phyloP scores from a whole-genome alignment of 2,113 vertebrate species.

The Neolamprologus hecqui region DNA sequence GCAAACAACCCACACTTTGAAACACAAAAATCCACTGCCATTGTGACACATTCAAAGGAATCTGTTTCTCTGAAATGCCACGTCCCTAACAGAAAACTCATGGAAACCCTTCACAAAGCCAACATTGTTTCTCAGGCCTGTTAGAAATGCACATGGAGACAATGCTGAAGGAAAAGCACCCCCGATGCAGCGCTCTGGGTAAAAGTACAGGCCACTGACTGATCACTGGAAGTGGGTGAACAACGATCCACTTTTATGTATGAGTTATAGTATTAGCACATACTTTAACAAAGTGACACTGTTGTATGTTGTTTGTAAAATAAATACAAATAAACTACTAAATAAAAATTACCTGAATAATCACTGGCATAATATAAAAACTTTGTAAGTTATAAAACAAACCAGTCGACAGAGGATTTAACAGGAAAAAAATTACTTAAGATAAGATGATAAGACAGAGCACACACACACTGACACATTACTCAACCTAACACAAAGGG shows the following conservation, averaged over 20 bases:
- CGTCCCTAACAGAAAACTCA: conserved; percentile 46
- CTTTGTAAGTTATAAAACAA: neutral
- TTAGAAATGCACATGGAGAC: conserved; percentile 49
- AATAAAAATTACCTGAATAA: neutral
- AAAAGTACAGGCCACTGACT: conserved; percentile 4
- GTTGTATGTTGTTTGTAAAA: neutral
- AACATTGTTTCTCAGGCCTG: conserved; percentile 56
- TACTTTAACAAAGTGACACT: neutral
- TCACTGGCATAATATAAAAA: neutral
- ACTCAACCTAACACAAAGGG: neutral
- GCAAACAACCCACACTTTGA: conserved; percentile 12
- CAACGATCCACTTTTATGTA: neutral
- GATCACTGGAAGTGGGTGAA: conserved; percentile 1
- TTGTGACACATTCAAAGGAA: conserved; percentile 41
- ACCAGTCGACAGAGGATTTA: neutral
- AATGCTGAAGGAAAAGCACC: neutral
- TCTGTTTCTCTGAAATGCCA: conserved; percentile 56
- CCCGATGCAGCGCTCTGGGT: neutral
- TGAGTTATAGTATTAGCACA: neutral
- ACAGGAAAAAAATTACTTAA: neutral
- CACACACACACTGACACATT: neutral
- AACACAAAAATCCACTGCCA: conserved; percentile 14
- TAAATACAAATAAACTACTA: neutral
- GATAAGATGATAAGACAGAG: neutral
- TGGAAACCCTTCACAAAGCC: conserved; percentile 60